These are phyloP conservation scores for Peromyscus californicus DNA, from an alignment of 2,113 vertebrate genomes.

Conservation along the genomic window DNA sequence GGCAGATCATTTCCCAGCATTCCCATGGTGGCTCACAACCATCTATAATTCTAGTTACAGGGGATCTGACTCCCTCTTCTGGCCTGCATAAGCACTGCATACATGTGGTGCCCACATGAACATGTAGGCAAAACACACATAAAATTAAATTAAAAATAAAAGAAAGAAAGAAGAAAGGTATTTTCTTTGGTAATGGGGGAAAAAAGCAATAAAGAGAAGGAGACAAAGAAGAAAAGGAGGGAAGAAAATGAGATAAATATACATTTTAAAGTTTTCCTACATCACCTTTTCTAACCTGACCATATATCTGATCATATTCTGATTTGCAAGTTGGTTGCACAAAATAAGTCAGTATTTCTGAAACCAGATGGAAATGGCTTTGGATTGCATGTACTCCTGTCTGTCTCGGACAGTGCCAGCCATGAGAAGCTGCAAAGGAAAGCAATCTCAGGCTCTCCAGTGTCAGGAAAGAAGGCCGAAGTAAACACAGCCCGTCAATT, in stretches of 20 bases:
- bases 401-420: background rate
- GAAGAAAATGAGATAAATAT: too few species aligned
- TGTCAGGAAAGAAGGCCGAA: constrained; percentile 18
- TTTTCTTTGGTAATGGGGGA: background rate
- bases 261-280: background rate
- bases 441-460: background rate
- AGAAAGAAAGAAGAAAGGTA: background rate
- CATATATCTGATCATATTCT: constrained; percentile 28
- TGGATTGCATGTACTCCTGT: background rate
- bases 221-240: background rate
- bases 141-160: background rate
- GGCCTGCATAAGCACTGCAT: background rate
- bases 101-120: background rate
- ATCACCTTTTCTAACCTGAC: background rate
- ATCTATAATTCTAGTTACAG: background rate
- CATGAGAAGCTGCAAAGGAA: constrained; percentile 42
- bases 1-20: background rate
- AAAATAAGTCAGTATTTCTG: constrained; percentile 34
- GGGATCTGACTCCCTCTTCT: background rate
- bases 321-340: constrained; percentile 39
- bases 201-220: background rate
- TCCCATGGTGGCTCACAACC: background rate
- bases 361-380: constrained; percentile 8
- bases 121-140: background rate
- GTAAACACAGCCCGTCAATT: background rate